Percentiles rank a stretch among this genome's conserved stretches.
These are phyloP conservation scores for Knipowitschia caucasica DNA, from an alignment of 2,797 vertebrate species.

Conservation along the genomic window DNA sequence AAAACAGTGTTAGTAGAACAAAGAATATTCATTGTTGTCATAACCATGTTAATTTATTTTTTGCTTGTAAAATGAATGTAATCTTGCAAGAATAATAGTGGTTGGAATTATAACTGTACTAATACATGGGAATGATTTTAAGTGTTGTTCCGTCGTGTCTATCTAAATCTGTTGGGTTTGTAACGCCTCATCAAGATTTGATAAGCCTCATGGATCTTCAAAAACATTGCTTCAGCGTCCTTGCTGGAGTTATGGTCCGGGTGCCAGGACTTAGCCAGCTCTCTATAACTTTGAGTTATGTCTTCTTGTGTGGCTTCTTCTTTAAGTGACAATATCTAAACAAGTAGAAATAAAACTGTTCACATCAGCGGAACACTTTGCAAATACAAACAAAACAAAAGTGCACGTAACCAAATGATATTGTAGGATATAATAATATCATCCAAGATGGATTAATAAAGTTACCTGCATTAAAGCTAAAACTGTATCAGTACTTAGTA, in stretches of 20 bases:
- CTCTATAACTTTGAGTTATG: constrained; percentile 79
- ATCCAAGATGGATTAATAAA: no score
- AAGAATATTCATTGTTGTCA: no score
- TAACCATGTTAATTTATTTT: constrained; percentile 23
- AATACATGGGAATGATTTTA: not conserved
- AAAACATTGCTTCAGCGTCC: constrained; percentile 82
- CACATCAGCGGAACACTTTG: not conserved
- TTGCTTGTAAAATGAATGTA: not conserved
- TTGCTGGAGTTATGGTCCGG: constrained; percentile 84
- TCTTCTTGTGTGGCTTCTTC: constrained; percentile 78
- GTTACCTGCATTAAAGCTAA: no score
- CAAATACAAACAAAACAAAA: not conserved
- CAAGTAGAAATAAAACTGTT: constrained; percentile 10
- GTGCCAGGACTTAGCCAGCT: constrained; percentile 86
- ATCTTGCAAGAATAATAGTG: constrained; percentile 2
- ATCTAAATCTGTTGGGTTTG: constrained; percentile 53
- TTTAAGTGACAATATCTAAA: constrained; percentile 79
- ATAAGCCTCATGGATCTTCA: constrained; percentile 86
- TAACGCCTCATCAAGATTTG: constrained; percentile 73
- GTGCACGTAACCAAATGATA: no score
- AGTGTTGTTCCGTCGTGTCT: constrained; percentile 22
- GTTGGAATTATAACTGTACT: not conserved
- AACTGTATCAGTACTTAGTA: no score
- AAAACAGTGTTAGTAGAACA: no score
- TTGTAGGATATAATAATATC: no score